Conservation (phyloP, 2,797 vertebrate species). For the Enteromius radiatus region DNA sequence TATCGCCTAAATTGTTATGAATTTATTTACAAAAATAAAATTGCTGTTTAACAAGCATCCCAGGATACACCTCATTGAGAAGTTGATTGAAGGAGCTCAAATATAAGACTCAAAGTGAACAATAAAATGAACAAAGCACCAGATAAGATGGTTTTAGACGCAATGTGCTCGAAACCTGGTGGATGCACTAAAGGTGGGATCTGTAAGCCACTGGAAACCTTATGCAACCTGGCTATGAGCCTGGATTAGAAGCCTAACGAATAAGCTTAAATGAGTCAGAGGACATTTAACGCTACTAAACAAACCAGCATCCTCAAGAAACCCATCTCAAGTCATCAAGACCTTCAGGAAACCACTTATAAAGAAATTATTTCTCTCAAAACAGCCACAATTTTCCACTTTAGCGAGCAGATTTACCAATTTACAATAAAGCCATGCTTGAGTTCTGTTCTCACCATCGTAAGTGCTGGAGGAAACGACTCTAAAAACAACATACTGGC, state of each 20-base stretch:
- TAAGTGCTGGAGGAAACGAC: not conserved
- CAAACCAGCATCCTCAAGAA: conserved; percentile 3
- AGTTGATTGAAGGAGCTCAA: not conserved
- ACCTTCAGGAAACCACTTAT: not conserved
- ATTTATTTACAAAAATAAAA: not conserved
- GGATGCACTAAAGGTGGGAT: not conserved
- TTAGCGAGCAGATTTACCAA: not conserved
- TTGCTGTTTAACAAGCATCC: not conserved
- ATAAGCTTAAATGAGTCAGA: conserved; percentile 65
- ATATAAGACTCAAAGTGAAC: not conserved
- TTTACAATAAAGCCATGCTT: conserved; percentile 39
- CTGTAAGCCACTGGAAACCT: conserved; percentile 44
- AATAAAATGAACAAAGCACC: not conserved
- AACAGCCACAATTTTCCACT: not conserved
- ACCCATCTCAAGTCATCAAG: not conserved
- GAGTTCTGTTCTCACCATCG: conserved; percentile 62
- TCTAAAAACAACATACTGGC: not conserved
- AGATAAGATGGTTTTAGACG: not conserved
- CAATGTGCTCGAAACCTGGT: not conserved
- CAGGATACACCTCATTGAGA: not conserved
- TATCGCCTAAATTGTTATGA: too few species aligned
- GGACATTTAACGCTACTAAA: conserved; percentile 22
- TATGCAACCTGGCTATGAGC: conserved; percentile 61
- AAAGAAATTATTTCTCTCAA: not conserved
- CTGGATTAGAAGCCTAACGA: conserved; percentile 70